A percentile compares a stretch with the other conserved stretches of the same genome.
phyloP scores from a whole-genome alignment of 2,888 invertebrate genomes.

The Deilephila porcellus region DNA sequence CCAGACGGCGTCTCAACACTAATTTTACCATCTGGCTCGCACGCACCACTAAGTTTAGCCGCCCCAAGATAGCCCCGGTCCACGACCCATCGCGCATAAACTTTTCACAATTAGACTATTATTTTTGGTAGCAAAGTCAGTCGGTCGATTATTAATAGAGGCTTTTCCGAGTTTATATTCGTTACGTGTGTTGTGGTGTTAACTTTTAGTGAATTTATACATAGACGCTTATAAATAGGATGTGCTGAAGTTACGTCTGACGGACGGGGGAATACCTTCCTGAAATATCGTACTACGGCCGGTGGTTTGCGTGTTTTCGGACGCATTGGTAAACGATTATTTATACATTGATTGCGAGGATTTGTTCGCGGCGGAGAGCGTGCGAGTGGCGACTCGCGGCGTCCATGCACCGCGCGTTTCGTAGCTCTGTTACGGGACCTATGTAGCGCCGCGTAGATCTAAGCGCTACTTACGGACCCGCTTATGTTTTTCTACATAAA shows the following conservation, averaged over 20 bases:
- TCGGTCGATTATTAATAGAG: constrained; percentile 86
- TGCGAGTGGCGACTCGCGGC: constrained; percentile 45
- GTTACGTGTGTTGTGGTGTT: constrained; percentile 85
- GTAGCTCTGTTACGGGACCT: constrained; percentile 42
- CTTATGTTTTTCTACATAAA: background rate
- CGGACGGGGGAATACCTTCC: constrained; percentile 85
- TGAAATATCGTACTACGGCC: constrained; percentile 84
- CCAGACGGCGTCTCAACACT: constrained; percentile 83
- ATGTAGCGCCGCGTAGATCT: constrained; percentile 31
- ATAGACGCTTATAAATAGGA: constrained; percentile 85
- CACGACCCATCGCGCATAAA: constrained; percentile 85
- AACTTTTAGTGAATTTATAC: constrained; percentile 86
- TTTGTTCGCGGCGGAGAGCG: constrained; percentile 53
- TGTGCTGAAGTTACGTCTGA: constrained; percentile 85
- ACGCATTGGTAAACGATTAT: constrained; percentile 85
- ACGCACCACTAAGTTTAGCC: constrained; percentile 85
- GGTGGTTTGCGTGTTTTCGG: constrained; percentile 82
- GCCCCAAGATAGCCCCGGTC: constrained; percentile 85
- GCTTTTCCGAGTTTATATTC: constrained; percentile 86
- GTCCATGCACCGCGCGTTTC: constrained; percentile 39
- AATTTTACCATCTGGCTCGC: constrained; percentile 84
- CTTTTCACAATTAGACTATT: constrained; percentile 86
- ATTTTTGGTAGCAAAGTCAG: constrained; percentile 86
- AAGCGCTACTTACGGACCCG: background rate
- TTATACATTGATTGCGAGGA: constrained; percentile 81